Evolutionary conservation across 2,888 invertebrate genomes (phyloP).

Genomic region (Drosophila tanythrix): DNA sequence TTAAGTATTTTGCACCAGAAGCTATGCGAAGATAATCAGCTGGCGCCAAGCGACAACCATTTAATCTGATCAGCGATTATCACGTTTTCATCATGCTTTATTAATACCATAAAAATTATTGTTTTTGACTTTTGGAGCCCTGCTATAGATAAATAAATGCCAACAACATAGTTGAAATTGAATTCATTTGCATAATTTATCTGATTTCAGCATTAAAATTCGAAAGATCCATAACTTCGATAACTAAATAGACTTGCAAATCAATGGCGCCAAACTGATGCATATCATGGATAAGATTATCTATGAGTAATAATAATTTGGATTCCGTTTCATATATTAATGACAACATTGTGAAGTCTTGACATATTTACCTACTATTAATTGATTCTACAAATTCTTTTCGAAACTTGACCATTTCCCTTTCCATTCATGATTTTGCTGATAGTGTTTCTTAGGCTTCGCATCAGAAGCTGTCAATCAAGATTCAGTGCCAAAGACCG

Average conservation of each 20-base stretch:
- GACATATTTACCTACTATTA: slow-evolving; percentile 16
- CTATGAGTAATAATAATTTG: slow-evolving; percentile 58
- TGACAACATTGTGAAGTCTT: background rate
- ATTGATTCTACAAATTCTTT: slow-evolving; percentile 42
- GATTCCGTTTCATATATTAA: slow-evolving; percentile 9
- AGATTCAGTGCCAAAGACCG: slow-evolving; percentile 36
- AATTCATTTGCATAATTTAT: slow-evolving; percentile 76
- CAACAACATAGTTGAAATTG: slow-evolving; percentile 67
- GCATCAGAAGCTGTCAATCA: slow-evolving; percentile 56
- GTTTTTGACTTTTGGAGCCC: slow-evolving; percentile 62
- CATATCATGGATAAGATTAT: slow-evolving; percentile 64
- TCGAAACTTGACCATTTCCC: slow-evolving; percentile 18
- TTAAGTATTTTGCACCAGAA: slow-evolving; percentile 76
- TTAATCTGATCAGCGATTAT: slow-evolving; percentile 81
- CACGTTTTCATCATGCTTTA: slow-evolving; percentile 82
- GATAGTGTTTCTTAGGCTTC: background rate
- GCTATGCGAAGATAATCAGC: slow-evolving; percentile 74
- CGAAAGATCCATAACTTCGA: slow-evolving; percentile 67
- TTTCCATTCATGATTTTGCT: slow-evolving; percentile 43
- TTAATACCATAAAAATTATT: slow-evolving; percentile 81
- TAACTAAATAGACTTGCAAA: slow-evolving; percentile 71
- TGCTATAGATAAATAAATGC: slow-evolving; percentile 58
- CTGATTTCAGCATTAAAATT: slow-evolving; percentile 54
- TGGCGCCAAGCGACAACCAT: slow-evolving; percentile 76
- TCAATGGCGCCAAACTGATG: slow-evolving; percentile 61